Evolutionary conservation across 2,888 invertebrate genomes (phyloP).

Genomic region (Arctia plantaginis): DNA sequence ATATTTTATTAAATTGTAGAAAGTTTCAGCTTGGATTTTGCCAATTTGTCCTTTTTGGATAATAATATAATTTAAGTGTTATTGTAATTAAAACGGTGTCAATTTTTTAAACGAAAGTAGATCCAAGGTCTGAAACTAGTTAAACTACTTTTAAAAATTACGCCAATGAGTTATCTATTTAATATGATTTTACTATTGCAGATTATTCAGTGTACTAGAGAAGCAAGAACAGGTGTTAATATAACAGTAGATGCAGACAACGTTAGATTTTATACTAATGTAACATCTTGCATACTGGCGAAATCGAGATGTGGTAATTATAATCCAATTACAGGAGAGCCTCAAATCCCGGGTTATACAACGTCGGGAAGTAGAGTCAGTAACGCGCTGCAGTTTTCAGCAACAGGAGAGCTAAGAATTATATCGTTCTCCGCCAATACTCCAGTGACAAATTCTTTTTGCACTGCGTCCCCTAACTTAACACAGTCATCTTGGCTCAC

Average conservation of each 20-base stretch:
- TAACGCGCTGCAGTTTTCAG: constrained; percentile 86
- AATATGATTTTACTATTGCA: constrained; percentile 54
- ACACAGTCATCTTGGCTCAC: constrained; percentile 84
- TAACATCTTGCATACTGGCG: constrained; percentile 89
- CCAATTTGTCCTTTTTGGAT: no score
- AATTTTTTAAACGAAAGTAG: no score
- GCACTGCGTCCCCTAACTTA: constrained; percentile 81
- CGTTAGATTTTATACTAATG: constrained; percentile 87
- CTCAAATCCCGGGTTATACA: constrained; percentile 84
- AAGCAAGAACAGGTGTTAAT: constrained; percentile 82
- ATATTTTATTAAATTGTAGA: no score
- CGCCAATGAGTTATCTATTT: not conserved
- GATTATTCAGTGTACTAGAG: constrained; percentile 85
- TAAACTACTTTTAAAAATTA: not conserved
- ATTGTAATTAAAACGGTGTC: no score
- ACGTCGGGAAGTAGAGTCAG: constrained; percentile 73
- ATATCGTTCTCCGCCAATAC: constrained; percentile 84
- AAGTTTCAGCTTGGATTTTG: no score
- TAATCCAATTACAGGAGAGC: constrained; percentile 89
- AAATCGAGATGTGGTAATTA: constrained; percentile 87
- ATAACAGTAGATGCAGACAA: constrained; percentile 82
- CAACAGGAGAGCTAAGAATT: constrained; percentile 84
- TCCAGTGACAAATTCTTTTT: constrained; percentile 84
- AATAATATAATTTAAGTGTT: no score
- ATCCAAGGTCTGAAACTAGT: no score